phyloP scores from a whole-genome alignment of 1,140 invertebrate species.

The Pseudoatta argentina region DNA sequence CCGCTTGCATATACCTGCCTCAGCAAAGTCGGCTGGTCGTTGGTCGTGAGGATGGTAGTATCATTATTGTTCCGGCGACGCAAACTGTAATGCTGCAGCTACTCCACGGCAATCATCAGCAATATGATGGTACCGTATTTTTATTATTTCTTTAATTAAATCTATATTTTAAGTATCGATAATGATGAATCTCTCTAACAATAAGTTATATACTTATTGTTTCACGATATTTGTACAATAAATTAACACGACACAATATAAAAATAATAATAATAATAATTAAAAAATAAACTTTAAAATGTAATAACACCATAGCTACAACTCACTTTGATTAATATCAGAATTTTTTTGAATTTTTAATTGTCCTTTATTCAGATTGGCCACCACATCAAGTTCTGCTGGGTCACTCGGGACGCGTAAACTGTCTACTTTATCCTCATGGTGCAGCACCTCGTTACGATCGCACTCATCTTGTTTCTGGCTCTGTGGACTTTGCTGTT shows the following conservation, averaged over 20 bases:
- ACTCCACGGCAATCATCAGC: constrained; percentile 95
- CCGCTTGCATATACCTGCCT: constrained; percentile 96
- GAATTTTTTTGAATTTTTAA: constrained; percentile 17
- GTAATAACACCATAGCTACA: background rate
- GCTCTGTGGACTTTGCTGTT: constrained; percentile 98
- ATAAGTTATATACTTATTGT: no score
- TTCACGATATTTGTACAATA: constrained; percentile 12
- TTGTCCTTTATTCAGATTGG: constrained; percentile 90
- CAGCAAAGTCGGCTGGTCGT: constrained; percentile 97
- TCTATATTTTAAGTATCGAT: background rate
- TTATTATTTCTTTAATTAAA: constrained; percentile 5
- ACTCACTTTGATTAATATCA: background rate
- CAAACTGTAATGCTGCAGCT: constrained; percentile 98
- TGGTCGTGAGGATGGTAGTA: constrained; percentile 97
- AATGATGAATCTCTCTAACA: constrained; percentile 16
- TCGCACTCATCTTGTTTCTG: constrained; percentile 95
- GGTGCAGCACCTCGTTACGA: constrained; percentile 97
- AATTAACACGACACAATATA: no score
- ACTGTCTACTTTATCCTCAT: constrained; percentile 98
- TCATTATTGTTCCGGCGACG: constrained; percentile 98
- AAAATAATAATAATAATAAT: no score
- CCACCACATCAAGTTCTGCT: constrained; percentile 95
- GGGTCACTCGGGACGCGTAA: constrained; percentile 97
- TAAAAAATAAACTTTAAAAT: background rate
- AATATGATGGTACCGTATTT: constrained; percentile 90